phyloP scores from a whole-genome alignment of 2,113 vertebrate species.

The Bostrychus sinensis region DNA sequence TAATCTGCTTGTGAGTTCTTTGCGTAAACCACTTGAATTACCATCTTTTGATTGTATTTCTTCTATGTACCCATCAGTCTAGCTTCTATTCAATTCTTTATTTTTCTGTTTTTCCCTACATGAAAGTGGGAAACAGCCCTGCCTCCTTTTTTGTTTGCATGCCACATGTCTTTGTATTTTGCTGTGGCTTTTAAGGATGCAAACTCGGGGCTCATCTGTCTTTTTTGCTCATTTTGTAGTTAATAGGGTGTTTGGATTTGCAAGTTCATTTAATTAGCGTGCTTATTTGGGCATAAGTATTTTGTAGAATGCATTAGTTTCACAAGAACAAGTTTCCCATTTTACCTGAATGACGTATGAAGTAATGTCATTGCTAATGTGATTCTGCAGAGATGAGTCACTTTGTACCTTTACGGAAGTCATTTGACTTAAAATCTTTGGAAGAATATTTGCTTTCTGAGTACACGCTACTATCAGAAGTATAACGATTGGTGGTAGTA shows the following conservation, averaged over 20 bases:
- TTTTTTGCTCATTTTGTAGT: slow-evolving; percentile 5
- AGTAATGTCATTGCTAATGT: neutral
- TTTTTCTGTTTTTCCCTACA: neutral
- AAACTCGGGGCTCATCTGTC: neutral
- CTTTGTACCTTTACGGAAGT: too few species aligned
- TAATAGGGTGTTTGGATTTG: slow-evolving; percentile 1
- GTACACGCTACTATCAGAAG: too few species aligned
- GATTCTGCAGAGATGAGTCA: neutral
- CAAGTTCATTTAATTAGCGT: neutral
- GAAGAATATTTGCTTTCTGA: too few species aligned
- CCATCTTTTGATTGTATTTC: neutral
- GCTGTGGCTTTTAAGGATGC: neutral
- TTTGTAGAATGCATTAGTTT: neutral
- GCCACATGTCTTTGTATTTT: neutral
- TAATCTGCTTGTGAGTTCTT: slow-evolving; percentile 4
- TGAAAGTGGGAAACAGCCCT: neutral
- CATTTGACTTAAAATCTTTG: too few species aligned
- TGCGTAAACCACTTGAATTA: neutral
- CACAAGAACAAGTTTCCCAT: slow-evolving; percentile 1
- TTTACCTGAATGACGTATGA: slow-evolving; percentile 4
- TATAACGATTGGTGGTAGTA: too few species aligned
- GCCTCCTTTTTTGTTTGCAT: neutral
- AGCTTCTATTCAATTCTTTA: neutral
- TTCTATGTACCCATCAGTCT: slow-evolving; percentile 2
- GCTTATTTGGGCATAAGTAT: slow-evolving; percentile 2